Percentiles rank a stretch among this genome's conserved stretches.
phyloP scores from a whole-genome alignment of 2,113 vertebrate genomes.

The Hemicordylus capensis region DNA sequence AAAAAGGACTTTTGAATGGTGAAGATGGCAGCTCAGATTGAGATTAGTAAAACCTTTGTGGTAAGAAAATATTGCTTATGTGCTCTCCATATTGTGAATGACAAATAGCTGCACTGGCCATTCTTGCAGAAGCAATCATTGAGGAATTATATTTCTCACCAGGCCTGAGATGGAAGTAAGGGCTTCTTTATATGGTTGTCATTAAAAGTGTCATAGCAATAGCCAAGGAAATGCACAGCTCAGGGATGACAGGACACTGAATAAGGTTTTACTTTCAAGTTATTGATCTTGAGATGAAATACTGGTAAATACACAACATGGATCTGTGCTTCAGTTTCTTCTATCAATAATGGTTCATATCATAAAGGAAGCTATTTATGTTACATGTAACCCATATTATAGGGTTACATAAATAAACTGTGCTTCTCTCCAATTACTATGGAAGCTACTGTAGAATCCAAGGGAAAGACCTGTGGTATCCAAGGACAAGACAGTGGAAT shows the following conservation, averaged over 20 bases:
- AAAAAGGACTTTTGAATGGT: background rate
- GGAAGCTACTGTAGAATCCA: too few relatives aligned
- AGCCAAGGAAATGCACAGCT: conserved; percentile 9
- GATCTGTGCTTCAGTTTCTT: background rate
- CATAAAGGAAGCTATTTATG: conserved; percentile 12
- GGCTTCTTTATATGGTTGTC: background rate
- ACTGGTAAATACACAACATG: conserved; percentile 4
- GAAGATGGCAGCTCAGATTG: background rate
- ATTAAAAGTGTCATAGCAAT: background rate
- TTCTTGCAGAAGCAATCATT: background rate
- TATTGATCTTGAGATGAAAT: conserved; percentile 39
- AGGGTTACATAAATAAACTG: background rate
- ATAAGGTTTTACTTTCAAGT: conserved; percentile 23
- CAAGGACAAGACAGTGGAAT: too few relatives aligned
- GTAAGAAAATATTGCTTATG: background rate
- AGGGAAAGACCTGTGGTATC: too few relatives aligned
- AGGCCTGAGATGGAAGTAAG: conserved; percentile 5
- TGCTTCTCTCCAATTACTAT: background rate
- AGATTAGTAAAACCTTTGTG: background rate
- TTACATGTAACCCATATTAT: background rate
- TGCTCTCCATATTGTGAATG: background rate
- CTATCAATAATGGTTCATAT: background rate
- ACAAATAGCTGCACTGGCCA: background rate
- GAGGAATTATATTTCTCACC: conserved; percentile 13
- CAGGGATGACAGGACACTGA: background rate